Percentiles rank a stretch among this genome's conserved stretches.
Evolutionary conservation across 2,113 vertebrate species (phyloP).

Genomic region (Chaetodon trifascialis): DNA sequence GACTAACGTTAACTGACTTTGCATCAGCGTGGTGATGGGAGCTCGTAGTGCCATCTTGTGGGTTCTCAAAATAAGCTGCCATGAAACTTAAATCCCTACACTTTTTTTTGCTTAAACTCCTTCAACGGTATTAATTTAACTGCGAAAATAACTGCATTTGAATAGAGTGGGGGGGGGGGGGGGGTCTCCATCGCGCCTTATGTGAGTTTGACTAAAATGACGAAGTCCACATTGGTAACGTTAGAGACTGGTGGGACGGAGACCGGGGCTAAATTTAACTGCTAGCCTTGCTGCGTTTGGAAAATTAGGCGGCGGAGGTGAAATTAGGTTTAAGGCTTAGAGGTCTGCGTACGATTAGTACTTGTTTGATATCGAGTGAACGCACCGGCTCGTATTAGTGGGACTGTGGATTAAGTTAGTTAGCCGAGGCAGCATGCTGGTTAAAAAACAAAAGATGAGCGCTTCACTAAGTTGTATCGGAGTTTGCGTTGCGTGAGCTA

Average conservation of each 20-base stretch:
- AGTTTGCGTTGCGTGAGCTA: conserved; percentile 71
- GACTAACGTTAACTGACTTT: not conserved
- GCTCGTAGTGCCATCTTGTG: conserved; percentile 66
- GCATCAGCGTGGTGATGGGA: too few relatives aligned
- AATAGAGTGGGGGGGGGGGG: too few relatives aligned
- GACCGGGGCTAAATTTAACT: conserved; percentile 43
- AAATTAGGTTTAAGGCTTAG: not conserved
- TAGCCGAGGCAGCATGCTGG: conserved; percentile 1
- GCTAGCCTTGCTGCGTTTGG: conserved; percentile 49
- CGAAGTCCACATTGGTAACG: not conserved
- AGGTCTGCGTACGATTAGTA: rapidly evolving
- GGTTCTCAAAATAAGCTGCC: conserved; percentile 19
- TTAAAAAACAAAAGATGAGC: conserved; percentile 66
- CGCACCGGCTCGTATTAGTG: rapidly evolving
- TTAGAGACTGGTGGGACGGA: not conserved
- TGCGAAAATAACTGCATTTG: rapidly evolving
- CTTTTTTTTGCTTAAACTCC: not conserved
- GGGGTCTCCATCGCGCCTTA: not conserved
- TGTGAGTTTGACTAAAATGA: too few relatives aligned
- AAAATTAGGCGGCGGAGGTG: conserved; percentile 4
- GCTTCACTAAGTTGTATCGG: conserved; percentile 66
- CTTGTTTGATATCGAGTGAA: not conserved
- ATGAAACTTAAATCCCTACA: not conserved
- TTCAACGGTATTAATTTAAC: not conserved
- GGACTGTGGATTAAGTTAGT: not conserved